phyloP scores from a whole-genome alignment of 2,888 invertebrate genomes.

The Cheiracanthium punctorium region DNA sequence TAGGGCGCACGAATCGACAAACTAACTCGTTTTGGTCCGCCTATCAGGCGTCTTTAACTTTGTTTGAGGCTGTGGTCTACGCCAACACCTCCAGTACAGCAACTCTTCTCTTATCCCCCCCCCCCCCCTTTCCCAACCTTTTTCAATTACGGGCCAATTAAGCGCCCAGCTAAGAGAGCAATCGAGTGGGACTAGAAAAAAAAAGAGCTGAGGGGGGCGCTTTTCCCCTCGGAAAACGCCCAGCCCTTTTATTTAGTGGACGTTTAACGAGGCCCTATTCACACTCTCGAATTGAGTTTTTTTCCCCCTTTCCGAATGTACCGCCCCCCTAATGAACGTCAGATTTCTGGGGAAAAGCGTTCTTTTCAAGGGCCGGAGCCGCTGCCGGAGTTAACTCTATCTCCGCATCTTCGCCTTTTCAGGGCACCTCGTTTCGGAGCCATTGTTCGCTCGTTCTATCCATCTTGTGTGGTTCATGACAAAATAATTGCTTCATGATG shows the following conservation, averaged over 20 bases:
- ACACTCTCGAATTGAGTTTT: not conserved
- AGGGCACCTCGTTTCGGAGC: slow-evolving; percentile 22
- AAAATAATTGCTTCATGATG: slow-evolving; percentile 46
- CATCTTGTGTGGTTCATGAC: slow-evolving; percentile 34
- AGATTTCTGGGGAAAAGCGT: slow-evolving; percentile 20
- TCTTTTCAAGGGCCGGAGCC: slow-evolving; percentile 25
- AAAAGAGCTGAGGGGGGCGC: not conserved
- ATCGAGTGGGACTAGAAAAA: slow-evolving; percentile 27
- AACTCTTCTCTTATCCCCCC: not conserved
- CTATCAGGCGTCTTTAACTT: slow-evolving; percentile 68
- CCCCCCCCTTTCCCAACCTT: too few species aligned
- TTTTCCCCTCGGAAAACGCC: not conserved
- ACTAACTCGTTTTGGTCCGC: slow-evolving; percentile 66
- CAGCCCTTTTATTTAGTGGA: slow-evolving; percentile 14
- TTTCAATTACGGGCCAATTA: slow-evolving; percentile 59
- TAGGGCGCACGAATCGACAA: slow-evolving; percentile 58
- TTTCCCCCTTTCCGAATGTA: slow-evolving; percentile 15
- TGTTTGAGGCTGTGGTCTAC: slow-evolving; percentile 60
- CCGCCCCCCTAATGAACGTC: slow-evolving; percentile 18
- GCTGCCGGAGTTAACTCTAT: not conserved
- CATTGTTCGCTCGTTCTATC: slow-evolving; percentile 42
- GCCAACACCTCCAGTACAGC: not conserved
- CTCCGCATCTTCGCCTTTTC: slow-evolving; percentile 2
- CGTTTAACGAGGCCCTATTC: slow-evolving; percentile 64
- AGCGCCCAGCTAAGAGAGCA: slow-evolving; percentile 49